Evolutionary conservation across 2,113 vertebrate species (phyloP).

Genomic region (Cololabis saira): DNA sequence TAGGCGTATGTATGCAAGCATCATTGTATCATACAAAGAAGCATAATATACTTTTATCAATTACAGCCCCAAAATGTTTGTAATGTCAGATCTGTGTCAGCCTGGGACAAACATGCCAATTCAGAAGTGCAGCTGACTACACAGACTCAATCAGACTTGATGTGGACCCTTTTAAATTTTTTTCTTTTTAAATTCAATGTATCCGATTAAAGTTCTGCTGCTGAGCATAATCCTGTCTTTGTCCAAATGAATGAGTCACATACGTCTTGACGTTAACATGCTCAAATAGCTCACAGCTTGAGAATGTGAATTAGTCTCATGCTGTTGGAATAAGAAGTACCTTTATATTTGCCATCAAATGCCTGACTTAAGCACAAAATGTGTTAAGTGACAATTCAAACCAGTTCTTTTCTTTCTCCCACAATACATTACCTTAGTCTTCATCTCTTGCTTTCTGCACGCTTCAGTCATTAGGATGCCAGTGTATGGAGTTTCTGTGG

Average conservation of each 20-base stretch:
- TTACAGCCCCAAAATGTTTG: background rate
- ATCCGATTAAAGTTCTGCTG: slow-evolving; percentile 2
- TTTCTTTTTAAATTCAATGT: background rate
- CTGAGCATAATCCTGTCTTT: slow-evolving; percentile 1
- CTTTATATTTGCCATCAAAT: background rate
- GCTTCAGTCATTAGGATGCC: slow-evolving; percentile 41
- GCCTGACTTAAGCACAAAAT: background rate
- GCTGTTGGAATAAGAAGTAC: background rate
- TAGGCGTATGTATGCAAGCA: background rate
- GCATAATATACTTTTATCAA: background rate
- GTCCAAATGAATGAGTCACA: slow-evolving; percentile 1
- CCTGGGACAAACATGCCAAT: slow-evolving; percentile 1
- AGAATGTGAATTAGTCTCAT: slow-evolving; percentile 15
- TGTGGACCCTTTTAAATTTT: slow-evolving; percentile 8
- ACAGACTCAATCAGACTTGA: background rate
- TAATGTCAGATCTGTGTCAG: background rate
- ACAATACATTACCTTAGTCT: slow-evolving; percentile 3
- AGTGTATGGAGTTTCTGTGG: slow-evolving; percentile 31
- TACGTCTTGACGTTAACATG: background rate
- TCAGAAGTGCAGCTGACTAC: background rate
- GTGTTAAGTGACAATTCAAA: background rate
- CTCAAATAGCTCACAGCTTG: slow-evolving; percentile 1
- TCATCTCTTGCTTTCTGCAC: slow-evolving; percentile 29
- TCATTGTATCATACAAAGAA: background rate
- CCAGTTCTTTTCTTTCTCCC: background rate